Evolutionary conservation across 2,797 vertebrate species (phyloP), one percentile per base, ranked within the genome.

Genomic region (Neosilurus mollespiculum): DNA sequence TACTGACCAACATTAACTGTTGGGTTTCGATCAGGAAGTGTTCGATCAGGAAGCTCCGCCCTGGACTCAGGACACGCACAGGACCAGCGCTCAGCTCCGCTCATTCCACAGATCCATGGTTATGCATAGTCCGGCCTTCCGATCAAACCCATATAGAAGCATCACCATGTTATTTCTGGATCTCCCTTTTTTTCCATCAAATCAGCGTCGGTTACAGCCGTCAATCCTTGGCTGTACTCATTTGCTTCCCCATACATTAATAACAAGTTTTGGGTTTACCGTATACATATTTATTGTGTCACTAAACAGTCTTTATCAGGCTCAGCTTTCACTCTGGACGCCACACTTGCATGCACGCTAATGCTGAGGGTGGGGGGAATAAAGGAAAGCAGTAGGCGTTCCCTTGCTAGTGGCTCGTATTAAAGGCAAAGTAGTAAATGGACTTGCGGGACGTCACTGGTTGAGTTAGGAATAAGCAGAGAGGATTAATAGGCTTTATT

Each of bases 341-440:
- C 72, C 76, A 75, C 73, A 78, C 56, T 78, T 75, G 76, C 82
- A 83, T 81, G 86, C 87, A 86, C 18, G 54, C 26, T 75, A 34
- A 75, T 11, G 51, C 20, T 15, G 26, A 5, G 2, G 15, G 3
- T 10, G 24, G 14, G 34, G 22, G 37, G 34, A 43, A 61, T 4
- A 49, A 78, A 78, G 20, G 12, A 72, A 79, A 79, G 58, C 66
- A 53, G 37, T 4, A 85, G 61, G 73, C 0, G 22, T 59, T 54
- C 64, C 30, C 56, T 85, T 51, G 30, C 20, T 81, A 86, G 79
- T 83, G 73, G 75, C 72, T 83, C 64, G 26, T 72, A 77, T 22
- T 66, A 89, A 93, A 93, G 91, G 92, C 92, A 92, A 92, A 87
- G 85, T 81, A 88, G 85, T 84, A 88, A 90, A 90, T 87, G 87